Evolutionary conservation across 2,113 vertebrate genomes (phyloP), one percentile per base, ranked within the genome.

Genomic region (Chitala chitala): DNA sequence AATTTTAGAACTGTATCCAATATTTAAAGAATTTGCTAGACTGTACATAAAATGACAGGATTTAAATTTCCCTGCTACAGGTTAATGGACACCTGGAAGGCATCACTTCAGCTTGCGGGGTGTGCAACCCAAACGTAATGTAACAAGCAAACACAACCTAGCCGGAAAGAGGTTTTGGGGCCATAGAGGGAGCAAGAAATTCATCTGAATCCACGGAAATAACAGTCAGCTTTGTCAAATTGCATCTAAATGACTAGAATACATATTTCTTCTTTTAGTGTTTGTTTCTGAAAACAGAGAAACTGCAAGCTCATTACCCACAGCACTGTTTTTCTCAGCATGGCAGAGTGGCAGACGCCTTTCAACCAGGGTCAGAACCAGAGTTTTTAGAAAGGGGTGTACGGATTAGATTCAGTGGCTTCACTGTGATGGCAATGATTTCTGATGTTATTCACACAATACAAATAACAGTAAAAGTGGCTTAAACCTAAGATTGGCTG

Each of bases 401-500:
- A n/a, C n/a, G n/a, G n/a, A n/a, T n/a, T n/a, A n/a, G n/a, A n/a
- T n/a, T n/a, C n/a, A n/a, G n/a, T n/a, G n/a, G n/a, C n/a, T n/a
- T n/a, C n/a, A n/a, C n/a, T n/a, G n/a, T n/a, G n/a, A n/a, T n/a
- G n/a, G n/a, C n/a, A n/a, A n/a, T n/a, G n/a, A n/a, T n/a, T n/a
- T n/a, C n/a, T n/a, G n/a, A n/a, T n/a, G n/a, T n/a, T n/a, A n/a
- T n/a, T n/a, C n/a, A n/a, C 59, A 77, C 44, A 65, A 58, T 66
- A 61, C 29, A 33, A 59, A 65, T 51, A 59, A 65, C 64, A 74
- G 63, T 74, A 74, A 78, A 76, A 66, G 56, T 69, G 29, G n/a
- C n/a, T n/a, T n/a, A n/a, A n/a, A n/a, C n/a, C n/a, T n/a, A n/a
- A n/a, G n/a, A n/a, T n/a, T n/a, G n/a, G n/a, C n/a, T n/a, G n/a